phyloP scores from a whole-genome alignment of 2,113 vertebrate genomes.

The Fulmarus glacialis region DNA sequence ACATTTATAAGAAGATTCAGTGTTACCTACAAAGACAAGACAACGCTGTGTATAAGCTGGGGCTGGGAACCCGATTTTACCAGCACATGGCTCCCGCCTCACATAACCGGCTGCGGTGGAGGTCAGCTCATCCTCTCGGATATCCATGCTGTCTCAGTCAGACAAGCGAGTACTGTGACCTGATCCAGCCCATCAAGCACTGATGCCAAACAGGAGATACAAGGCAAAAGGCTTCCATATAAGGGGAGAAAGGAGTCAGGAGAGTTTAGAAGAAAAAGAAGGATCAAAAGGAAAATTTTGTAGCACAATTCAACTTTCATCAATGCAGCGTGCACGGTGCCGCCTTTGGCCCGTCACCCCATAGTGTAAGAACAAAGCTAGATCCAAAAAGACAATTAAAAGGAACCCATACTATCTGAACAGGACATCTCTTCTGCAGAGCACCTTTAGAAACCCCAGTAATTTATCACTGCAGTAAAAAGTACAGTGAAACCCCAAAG shows the following conservation, averaged over 20 bases:
- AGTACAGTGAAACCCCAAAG: background rate
- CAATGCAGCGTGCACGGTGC: background rate
- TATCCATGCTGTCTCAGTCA: background rate
- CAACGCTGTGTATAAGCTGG: background rate
- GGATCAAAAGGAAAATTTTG: background rate
- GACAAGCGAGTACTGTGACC: background rate
- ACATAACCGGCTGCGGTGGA: rapidly evolving
- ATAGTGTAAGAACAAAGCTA: background rate
- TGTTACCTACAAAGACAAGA: background rate
- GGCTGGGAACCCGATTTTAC: background rate
- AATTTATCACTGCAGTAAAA: background rate
- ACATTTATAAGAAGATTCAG: background rate
- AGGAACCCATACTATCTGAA: constrained; percentile 8
- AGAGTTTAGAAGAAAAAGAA: background rate
- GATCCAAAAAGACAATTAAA: constrained; percentile 14
- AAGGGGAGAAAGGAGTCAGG: background rate
- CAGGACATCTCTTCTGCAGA: background rate
- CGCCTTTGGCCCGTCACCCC: background rate
- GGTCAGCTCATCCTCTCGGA: background rate
- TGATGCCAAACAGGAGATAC: background rate
- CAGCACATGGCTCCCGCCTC: background rate
- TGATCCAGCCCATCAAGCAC: background rate
- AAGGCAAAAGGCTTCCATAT: constrained; percentile 25
- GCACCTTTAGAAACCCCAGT: background rate
- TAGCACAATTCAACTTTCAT: background rate